phyloP scores from a whole-genome alignment of 2,888 invertebrate species.

The Fragum fragum region DNA sequence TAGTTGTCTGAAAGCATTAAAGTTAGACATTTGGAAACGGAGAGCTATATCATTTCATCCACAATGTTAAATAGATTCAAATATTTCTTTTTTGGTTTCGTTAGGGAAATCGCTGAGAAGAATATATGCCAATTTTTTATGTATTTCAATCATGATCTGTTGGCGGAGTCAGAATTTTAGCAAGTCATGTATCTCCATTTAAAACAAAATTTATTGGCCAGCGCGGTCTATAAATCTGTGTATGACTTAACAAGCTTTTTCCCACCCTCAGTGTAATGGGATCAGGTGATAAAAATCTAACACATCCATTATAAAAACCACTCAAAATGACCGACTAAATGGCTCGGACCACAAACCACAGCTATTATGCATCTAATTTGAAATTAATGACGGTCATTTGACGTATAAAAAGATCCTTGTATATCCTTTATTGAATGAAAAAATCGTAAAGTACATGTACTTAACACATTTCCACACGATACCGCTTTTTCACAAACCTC shows the following conservation, averaged over 20 bases:
- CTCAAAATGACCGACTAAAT: slow-evolving; percentile 25
- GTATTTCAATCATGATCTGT: no score
- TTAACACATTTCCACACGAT: no score
- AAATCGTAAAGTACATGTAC: neutral
- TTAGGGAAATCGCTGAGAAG: no score
- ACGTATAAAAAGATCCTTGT: slow-evolving; percentile 59
- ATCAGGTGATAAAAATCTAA: slow-evolving; percentile 21
- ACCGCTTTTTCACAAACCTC: no score
- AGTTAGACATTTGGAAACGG: no score
- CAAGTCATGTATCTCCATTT: neutral
- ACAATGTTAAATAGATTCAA: no score
- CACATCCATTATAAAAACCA: slow-evolving; percentile 27
- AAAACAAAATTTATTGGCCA: neutral
- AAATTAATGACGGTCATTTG: slow-evolving; percentile 66
- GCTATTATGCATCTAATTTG: slow-evolving; percentile 64
- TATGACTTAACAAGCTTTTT: slow-evolving; percentile 21
- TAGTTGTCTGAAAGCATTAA: no score
- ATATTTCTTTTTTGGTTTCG: no score
- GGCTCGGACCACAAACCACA: slow-evolving; percentile 28
- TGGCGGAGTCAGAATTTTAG: neutral
- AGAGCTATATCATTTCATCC: no score
- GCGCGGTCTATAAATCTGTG: neutral
- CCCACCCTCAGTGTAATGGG: slow-evolving; percentile 9
- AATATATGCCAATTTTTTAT: no score
- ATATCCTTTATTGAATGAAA: neutral